Percentiles rank a stretch among this genome's conserved stretches.
phyloP scores from a whole-genome alignment of 2,113 vertebrate species.

The Ancistrus triradiatus region DNA sequence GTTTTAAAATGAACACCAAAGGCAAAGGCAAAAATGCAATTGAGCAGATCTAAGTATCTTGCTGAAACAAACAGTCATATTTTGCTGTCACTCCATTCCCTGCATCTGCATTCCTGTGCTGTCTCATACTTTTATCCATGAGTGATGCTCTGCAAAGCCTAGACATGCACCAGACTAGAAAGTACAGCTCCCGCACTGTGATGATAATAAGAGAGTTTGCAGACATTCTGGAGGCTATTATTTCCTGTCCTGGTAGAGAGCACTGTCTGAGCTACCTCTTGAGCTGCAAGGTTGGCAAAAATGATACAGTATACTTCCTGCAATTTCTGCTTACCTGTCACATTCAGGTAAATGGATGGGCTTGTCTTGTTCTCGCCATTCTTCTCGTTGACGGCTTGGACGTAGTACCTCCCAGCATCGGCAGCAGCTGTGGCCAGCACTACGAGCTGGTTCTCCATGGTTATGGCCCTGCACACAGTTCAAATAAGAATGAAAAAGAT shows the following conservation, averaged over 20 bases:
- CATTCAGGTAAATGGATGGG: constrained; percentile 62
- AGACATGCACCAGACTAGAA: neutral
- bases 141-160: constrained; percentile 11
- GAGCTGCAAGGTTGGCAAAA: constrained; percentile 26
- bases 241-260: constrained; percentile 26
- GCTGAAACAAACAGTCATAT: too few species aligned
- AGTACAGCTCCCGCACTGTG: constrained; percentile 1
- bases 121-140: constrained; percentile 2
- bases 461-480: constrained; percentile 71
- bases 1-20: too few species aligned
- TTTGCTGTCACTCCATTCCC: too few species aligned
- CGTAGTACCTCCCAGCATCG: constrained; percentile 72
- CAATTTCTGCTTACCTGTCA: constrained; percentile 66
- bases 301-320: constrained; percentile 15
- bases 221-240: constrained; percentile 15
- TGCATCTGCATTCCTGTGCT: constrained; percentile 3
- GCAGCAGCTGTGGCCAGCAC: constrained; percentile 60
- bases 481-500: constrained; percentile 26
- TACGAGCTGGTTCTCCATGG: constrained; percentile 76
- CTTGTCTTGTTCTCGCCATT: constrained; percentile 83
- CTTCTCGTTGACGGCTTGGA: constrained; percentile 78
- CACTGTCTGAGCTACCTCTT: constrained; percentile 26
- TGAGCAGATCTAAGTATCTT: too few species aligned
- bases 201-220: constrained; percentile 20
- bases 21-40: too few species aligned